Evolutionary conservation across 1,140 invertebrate species (phyloP), one percentile per base, ranked within the genome.

Genomic region (Nomia melanderi): DNA sequence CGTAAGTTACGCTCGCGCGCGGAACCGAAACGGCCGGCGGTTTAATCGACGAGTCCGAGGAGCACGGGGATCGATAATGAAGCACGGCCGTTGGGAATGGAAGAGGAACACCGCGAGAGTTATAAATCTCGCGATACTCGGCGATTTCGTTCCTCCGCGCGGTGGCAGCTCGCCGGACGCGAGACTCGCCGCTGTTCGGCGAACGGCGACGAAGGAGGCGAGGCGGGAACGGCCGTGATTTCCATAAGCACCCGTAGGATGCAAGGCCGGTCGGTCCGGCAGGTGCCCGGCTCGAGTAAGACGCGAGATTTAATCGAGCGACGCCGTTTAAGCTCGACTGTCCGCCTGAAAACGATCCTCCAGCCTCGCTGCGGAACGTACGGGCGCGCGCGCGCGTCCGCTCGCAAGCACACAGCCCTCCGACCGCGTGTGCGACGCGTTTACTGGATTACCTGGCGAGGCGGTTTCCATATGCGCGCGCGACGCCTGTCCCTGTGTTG

Each of bases 361-460:
- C 2, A 4, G 54, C 47, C 20, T 6, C 54, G 20, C 7, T 50
- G 47, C n/a, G 29, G 31, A 17, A 57, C 20, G 59, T 23, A 41
- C 17, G 41, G 14, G 1, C 14, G 14, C 20, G 20, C 12, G 41
- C 14, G 14, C 14, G 41, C n/a, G n/a, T n/a, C n/a, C n/a, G n/a
- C n/a, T n/a, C n/a, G n/a, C n/a, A n/a, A n/a, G n/a, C n/a, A n/a
- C n/a, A n/a, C n/a, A n/a, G n/a, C n/a, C n/a, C n/a, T n/a, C n/a
- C n/a, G n/a, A n/a, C n/a, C n/a, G n/a, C n/a, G n/a, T n/a, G 63
- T 36, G 63, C 47, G 31, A 5, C 33, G 63, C 36, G 70, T 79
- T 62, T 83, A 54, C 81, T 33, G 73, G 64, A 83, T 83, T 82
- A 83, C 79, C 36, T 47, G 83, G 63, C 76, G 36, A 41, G 83